Percentiles rank a stretch among this genome's conserved stretches.
phyloP scores from a whole-genome alignment of 2,113 vertebrate species.

The Gasterosteus nipponicus region DNA sequence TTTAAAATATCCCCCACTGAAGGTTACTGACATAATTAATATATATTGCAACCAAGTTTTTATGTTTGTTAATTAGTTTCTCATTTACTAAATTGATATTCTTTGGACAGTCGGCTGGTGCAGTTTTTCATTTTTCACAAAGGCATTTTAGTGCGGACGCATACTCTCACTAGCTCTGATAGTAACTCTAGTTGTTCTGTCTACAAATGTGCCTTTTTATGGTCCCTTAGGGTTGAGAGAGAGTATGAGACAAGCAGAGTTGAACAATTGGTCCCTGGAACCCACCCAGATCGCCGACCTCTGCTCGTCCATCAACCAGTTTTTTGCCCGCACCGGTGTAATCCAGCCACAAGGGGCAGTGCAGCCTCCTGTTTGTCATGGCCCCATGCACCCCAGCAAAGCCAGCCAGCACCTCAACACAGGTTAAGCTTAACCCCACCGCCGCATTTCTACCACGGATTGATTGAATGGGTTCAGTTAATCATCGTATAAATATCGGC shows the following conservation, averaged over 20 bases:
- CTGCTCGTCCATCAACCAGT: conserved; percentile 93
- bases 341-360: conserved; percentile 90
- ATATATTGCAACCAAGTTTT: conserved; percentile 49
- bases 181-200: not conserved
- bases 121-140: conserved; percentile 45
- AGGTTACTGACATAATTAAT: conserved; percentile 74
- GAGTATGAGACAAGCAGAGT: conserved; percentile 93
- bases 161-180: conserved; percentile 2
- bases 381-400: conserved; percentile 89
- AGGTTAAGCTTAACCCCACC: conserved; percentile 73
- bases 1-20: conserved; percentile 72
- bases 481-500: not conserved
- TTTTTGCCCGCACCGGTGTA: conserved; percentile 92
- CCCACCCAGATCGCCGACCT: conserved; percentile 92
- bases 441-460: no score
- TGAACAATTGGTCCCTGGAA: conserved; percentile 94
- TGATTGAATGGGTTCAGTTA: not conserved
- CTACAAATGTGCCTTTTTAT: conserved; percentile 18
- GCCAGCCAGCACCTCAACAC: conserved; percentile 89
- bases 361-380: conserved; percentile 87
- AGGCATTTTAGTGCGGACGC: conserved; percentile 20
- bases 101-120: conserved; percentile 24
- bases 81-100: conserved; percentile 39
- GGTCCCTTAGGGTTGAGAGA: conserved; percentile 86
- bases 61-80: conserved; percentile 49